These are phyloP conservation scores for Ridgeia piscesae DNA, from an alignment of 1,140 invertebrate species.

Conservation along the genomic window DNA sequence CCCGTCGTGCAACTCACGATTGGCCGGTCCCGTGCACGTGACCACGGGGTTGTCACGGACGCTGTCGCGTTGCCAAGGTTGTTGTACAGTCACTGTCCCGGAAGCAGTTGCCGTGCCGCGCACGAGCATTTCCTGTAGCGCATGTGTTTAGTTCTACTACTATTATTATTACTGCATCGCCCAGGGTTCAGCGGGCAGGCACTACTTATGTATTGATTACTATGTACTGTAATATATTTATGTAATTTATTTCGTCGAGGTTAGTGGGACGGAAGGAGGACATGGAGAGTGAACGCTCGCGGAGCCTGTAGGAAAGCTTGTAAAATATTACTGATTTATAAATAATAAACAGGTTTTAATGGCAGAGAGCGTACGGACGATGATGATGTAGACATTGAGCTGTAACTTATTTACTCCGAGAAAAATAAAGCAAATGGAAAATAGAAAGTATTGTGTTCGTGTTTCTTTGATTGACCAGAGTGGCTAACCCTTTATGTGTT, in stretches of 20 bases:
- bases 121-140: not conserved
- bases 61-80: not conserved
- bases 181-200: not conserved
- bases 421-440: slow-evolving; percentile 1
- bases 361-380: not conserved
- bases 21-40: not conserved
- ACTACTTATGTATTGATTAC: not conserved
- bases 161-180: not conserved
- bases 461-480: not conserved
- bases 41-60: not conserved
- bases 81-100: not conserved
- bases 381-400: not conserved
- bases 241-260: slow-evolving; percentile 1
- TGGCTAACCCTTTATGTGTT: not conserved
- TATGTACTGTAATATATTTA: slow-evolving; percentile 7
- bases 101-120: not conserved
- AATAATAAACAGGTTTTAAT: slow-evolving; percentile 7
- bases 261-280: not conserved
- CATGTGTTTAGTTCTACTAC: not conserved
- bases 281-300: not conserved
- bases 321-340: slow-evolving; percentile 1
- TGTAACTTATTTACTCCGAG: not conserved
- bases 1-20: not conserved
- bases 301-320: not conserved
- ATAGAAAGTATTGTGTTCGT: not conserved